Evolutionary conservation across 2,113 vertebrate species (phyloP), one percentile per base, ranked within the genome.

Genomic region (Rafetus swinhoei): DNA sequence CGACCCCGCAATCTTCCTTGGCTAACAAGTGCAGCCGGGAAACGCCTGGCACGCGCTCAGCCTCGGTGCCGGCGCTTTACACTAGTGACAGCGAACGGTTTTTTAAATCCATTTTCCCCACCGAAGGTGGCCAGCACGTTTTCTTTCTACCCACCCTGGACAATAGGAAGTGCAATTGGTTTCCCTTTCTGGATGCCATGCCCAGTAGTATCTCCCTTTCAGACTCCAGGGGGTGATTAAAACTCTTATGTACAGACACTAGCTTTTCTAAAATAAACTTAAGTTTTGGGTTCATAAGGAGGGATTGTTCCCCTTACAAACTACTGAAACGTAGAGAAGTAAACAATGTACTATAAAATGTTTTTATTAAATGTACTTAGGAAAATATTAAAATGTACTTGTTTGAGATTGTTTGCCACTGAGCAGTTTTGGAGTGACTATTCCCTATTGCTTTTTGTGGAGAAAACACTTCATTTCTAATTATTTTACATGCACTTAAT

Each of bases 211-310:
- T 7, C 9, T 39, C 2, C 9, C 0, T 69, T 69, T 69, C 2
- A 2, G 7, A 0, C 11, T 89, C 8, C 2, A 13, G 39, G 77
- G 32, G 32, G 9, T 18, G 32, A 52, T 1, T 4, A 11, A 29
- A 32, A 2, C 1, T 6, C 0, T 3, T 45, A 45, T 45, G 45
- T 45, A 45, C 45, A 45, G 45, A 45, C 6, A 6, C 1, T 10
- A 2, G 59, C 59, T 91, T 72, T 39, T 55, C 53, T 81, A 52
- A 89, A 82, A 32, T 0, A 56, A 88, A 55, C 25, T 52, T 10
- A 52, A 2, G 11, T 0, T 9, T 1, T 0, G 14, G 0, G 0
- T 22, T 50, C 57, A 7, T 6, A 3, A 0, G 9, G 0, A 0
- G 32, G 50, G 32, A 27, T 1, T 72, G 7, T 12, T 25, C 25